These are phyloP conservation scores for Venturia canescens DNA, from an alignment of 1,140 invertebrate genomes.

Conservation along the genomic window DNA sequence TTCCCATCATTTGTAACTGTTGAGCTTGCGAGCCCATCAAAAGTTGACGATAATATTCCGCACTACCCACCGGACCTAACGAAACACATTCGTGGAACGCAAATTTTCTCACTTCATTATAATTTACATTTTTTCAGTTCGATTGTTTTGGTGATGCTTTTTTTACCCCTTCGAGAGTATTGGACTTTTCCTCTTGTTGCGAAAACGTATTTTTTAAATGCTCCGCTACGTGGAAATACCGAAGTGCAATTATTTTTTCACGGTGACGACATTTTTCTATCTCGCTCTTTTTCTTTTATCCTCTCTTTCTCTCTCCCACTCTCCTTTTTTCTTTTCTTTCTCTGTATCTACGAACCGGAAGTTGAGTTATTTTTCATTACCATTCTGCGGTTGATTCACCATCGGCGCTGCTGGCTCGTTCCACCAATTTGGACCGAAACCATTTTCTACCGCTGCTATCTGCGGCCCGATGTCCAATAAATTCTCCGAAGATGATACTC, in stretches of 20 bases:
- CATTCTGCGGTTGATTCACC: slow-evolving; percentile 62
- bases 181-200: no score
- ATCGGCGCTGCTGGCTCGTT: slow-evolving; percentile 57
- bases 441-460: slow-evolving; percentile 62
- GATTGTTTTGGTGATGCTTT: background rate
- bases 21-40: slow-evolving; percentile 78
- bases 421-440: slow-evolving; percentile 63
- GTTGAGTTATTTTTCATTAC: slow-evolving; percentile 56
- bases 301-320: background rate
- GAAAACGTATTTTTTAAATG: no score
- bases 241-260: no score
- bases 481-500: slow-evolving; percentile 64
- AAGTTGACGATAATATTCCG: slow-evolving; percentile 72
- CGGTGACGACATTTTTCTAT: no score
- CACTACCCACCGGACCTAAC: slow-evolving; percentile 55
- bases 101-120: background rate
- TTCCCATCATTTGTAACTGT: slow-evolving; percentile 80
- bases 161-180: background rate
- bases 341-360: slow-evolving; percentile 21
- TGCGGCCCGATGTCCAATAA: slow-evolving; percentile 68
- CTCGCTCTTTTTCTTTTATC: background rate
- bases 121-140: background rate
- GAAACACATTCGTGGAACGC: slow-evolving; percentile 23
- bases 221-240: no score
- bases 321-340: slow-evolving; percentile 32